A percentile compares a stretch with the other conserved stretches of the same genome.
These are phyloP conservation scores for Diachasmimorpha longicaudata DNA, from an alignment of 1,140 invertebrate genomes.

Conservation along the genomic window DNA sequence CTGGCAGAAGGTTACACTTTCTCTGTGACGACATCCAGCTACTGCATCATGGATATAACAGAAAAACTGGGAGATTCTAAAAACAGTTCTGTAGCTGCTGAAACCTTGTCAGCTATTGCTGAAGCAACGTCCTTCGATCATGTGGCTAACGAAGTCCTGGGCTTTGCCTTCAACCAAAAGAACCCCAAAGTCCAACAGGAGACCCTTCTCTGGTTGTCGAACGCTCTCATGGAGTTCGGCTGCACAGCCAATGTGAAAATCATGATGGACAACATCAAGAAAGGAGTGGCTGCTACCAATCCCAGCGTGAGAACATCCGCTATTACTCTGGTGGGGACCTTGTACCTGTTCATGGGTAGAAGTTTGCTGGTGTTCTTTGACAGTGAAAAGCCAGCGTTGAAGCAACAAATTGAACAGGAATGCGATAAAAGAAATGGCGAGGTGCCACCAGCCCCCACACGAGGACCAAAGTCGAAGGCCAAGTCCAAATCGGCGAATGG, in stretches of 20 bases:
- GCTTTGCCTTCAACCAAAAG: constrained; percentile 84
- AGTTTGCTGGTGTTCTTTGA: constrained; percentile 82
- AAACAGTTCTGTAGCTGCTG: constrained; percentile 73
- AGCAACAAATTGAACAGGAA: constrained; percentile 86
- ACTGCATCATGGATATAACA: constrained; percentile 79
- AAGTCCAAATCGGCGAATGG: constrained; percentile 36
- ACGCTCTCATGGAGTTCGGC: constrained; percentile 85
- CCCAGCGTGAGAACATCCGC: constrained; percentile 79
- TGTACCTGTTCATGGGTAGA: constrained; percentile 84
- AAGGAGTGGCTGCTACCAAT: constrained; percentile 83
- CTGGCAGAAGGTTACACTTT: constrained; percentile 79
- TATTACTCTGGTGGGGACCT: constrained; percentile 71
- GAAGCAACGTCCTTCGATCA: constrained; percentile 81
- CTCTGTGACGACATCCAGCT: constrained; percentile 75
- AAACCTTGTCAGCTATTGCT: constrained; percentile 76
- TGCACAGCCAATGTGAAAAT: constrained; percentile 79
- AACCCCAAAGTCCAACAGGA: constrained; percentile 92
- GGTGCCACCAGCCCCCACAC: constrained; percentile 72
- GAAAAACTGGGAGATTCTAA: constrained; percentile 88
- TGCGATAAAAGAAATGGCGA: constrained; percentile 81
- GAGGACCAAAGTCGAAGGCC: constrained; percentile 61
- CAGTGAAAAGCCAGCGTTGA: constrained; percentile 82
- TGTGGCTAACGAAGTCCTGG: constrained; percentile 73
- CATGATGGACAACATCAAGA: constrained; percentile 82
- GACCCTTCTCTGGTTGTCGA: constrained; percentile 79